Evolutionary conservation across 2,888 invertebrate species (phyloP), one percentile per base, ranked within the genome.

Genomic region (Temnothorax unifasciatus): DNA sequence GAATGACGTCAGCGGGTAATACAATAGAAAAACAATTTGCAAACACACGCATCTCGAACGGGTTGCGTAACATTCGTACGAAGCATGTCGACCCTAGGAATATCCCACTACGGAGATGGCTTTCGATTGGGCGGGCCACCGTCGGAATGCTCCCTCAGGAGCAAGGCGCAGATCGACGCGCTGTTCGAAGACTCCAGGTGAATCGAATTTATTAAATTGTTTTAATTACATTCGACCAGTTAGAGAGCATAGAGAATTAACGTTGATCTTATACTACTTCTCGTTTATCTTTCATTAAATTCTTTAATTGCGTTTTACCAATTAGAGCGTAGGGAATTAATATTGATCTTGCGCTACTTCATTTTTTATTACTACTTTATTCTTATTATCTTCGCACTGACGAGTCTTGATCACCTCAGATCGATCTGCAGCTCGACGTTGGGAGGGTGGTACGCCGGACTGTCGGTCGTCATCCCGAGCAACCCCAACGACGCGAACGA

Each of bases 101-200:
- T 94, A 92, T 89, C 94, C 41, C 91, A 92, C 68, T 92, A 90
- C 86, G 93, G 93, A 73, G 93, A 92, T 83, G 93, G 94, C 25
- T 95, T 94, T 82, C 93, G 94, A n/a, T 85, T 95, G 85, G 87
- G 91, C 21, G 93, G 93, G n/a, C 93, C 92, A n/a, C 92, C 93
- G 0, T 94, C 95, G 6, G 94, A 94, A 69, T 94, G 94, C 76
- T 95, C 95, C 63, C 90, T 95, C 91, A 92, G 92, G 54, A 95
- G 95, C 90, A 95, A 95, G 77, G 95, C 95, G 15, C 92, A 93
- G 38, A 98, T 98, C 93, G 98, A 98, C 95, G 96, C 97, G 38
- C 97, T 98, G 95, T 98, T 98, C 95, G 97, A 97, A 92, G 97
- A 97, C 93, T 96, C 96, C 79, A 96, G 96, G 90, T 88, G 52